These are phyloP conservation scores for Melanerpes aurifrons DNA, from an alignment of 2,113 vertebrate genomes.

Conservation along the genomic window DNA sequence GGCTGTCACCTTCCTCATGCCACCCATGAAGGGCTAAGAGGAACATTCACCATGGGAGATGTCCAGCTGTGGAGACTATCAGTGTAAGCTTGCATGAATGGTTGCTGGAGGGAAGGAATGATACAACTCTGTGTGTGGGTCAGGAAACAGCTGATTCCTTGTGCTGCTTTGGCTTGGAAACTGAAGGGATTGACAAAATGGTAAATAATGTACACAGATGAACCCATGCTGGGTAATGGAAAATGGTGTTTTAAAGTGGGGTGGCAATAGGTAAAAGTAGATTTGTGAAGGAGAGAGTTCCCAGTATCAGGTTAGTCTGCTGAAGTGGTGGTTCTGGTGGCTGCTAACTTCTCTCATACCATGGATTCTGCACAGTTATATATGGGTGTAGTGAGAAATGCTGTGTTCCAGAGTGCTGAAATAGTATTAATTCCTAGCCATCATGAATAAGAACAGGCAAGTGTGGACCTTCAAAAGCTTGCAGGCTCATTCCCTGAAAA, in stretches of 20 bases:
- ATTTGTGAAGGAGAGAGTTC: neutral
- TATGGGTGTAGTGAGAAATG: neutral
- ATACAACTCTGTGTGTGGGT: accelerated
- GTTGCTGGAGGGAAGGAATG: neutral
- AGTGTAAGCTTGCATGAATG: accelerated
- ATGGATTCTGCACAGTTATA: neutral
- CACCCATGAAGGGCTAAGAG: neutral
- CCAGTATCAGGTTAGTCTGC: neutral
- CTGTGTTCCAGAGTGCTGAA: neutral
- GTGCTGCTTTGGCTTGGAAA: neutral
- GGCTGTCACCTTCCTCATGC: accelerated
- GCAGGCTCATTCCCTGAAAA: neutral
- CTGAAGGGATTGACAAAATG: neutral
- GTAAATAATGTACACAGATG: neutral
- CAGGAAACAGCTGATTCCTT: neutral
- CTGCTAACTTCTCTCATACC: neutral
- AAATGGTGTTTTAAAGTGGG: neutral
- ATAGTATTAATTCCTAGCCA: neutral
- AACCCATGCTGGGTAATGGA: neutral
- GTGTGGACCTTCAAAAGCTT: neutral
- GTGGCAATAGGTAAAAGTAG: neutral
- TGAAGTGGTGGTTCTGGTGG: neutral
- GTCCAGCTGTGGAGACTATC: neutral
- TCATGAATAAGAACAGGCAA: neutral
- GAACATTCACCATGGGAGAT: neutral